phyloP scores from a whole-genome alignment of 2,888 invertebrate genomes.

The Melieria crassipennis region DNA sequence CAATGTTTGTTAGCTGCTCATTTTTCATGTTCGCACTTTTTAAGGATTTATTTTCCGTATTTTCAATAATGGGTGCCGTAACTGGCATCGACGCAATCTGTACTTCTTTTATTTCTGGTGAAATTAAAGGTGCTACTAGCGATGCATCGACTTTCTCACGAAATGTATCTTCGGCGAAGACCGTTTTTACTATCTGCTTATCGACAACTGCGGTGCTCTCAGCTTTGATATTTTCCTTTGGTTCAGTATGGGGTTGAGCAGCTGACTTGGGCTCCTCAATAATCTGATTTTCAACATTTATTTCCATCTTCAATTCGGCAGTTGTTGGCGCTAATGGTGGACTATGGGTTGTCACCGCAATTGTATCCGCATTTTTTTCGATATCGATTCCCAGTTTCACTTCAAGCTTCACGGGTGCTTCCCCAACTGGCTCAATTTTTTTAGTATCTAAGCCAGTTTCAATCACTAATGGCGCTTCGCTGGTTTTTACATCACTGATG shows the following conservation, averaged over 20 bases:
- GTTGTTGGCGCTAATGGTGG: not conserved
- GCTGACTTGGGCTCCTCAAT: not conserved
- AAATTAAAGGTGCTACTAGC: not conserved
- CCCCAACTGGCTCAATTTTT: no score
- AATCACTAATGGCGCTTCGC: no score
- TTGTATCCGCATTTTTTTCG: no score
- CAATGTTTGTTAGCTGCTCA: not conserved
- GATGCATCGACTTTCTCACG: no score
- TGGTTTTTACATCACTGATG: no score
- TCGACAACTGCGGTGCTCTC: not conserved
- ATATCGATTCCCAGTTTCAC: no score
- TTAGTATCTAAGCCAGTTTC: no score
- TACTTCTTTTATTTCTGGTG: constrained; percentile 5
- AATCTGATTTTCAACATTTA: not conserved
- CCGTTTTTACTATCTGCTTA: no score
- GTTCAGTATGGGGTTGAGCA: not conserved
- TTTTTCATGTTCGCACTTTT: not conserved
- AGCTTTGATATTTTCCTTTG: constrained; percentile 11
- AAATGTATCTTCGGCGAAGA: no score
- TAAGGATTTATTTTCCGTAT: not conserved
- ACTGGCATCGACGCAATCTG: not conserved
- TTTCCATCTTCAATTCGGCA: not conserved
- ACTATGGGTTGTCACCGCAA: not conserved
- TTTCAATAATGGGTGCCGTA: not conserved
- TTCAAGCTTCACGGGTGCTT: no score